A percentile compares a stretch with the other conserved stretches of the same genome.
Conservation (phyloP, 2,888 invertebrate genomes). For the Chrysotoxum bicinctum region DNA sequence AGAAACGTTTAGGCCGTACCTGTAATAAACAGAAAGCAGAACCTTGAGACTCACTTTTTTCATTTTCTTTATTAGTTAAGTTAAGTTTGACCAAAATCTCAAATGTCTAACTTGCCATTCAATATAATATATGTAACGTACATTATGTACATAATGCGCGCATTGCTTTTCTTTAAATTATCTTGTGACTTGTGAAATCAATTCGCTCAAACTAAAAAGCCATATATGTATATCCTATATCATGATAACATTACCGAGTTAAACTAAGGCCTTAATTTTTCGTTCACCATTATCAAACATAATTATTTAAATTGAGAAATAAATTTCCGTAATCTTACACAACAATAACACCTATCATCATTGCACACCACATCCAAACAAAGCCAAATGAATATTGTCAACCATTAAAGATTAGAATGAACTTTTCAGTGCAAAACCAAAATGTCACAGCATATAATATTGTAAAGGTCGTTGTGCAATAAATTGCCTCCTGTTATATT, state of each 20-base stretch:
- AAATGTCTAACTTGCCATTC: too few relatives aligned
- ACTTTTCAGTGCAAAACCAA: constrained; percentile 54
- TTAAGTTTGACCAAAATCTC: too few relatives aligned
- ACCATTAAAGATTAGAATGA: constrained; percentile 59
- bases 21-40: too few relatives aligned
- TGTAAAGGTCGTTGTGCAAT: constrained; percentile 51
- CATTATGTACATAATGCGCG: too few relatives aligned
- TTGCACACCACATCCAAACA: neutral
- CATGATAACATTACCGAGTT: neutral
- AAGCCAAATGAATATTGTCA: constrained; percentile 47
- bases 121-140: too few relatives aligned
- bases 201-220: neutral
- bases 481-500: constrained; percentile 60
- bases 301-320: constrained; percentile 45
- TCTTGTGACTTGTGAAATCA: neutral
- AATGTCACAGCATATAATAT: constrained; percentile 50
- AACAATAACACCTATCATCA: neutral
- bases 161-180: too few relatives aligned
- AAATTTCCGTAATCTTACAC: constrained; percentile 34
- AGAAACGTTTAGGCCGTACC: too few relatives aligned
- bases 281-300: constrained; percentile 2
- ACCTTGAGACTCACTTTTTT: too few relatives aligned
- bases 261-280: neutral
- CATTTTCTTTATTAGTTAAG: too few relatives aligned
- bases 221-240: neutral